These are phyloP conservation scores for Lepisosteus oculatus DNA, from an alignment of 2,113 vertebrate genomes.

Conservation along the genomic window DNA sequence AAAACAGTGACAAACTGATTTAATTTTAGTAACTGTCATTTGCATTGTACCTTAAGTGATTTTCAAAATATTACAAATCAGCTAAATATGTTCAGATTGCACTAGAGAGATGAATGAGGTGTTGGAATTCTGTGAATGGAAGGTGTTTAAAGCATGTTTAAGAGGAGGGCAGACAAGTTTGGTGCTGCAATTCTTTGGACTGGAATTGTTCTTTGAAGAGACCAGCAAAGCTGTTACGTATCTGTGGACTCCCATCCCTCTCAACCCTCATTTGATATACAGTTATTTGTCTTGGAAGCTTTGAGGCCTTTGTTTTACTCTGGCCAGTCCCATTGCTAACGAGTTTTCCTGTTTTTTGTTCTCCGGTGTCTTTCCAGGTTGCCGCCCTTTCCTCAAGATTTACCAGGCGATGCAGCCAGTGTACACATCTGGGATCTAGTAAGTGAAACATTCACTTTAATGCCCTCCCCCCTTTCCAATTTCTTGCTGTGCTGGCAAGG, in stretches of 20 bases:
- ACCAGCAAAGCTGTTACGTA: background rate
- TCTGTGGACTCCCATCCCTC: background rate
- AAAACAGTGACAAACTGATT: too few relatives aligned
- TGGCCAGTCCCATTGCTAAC: conserved; percentile 42
- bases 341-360: conserved; percentile 21
- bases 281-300: conserved; percentile 3
- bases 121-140: too few relatives aligned
- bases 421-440: conserved; percentile 98
- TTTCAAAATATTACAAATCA: too few relatives aligned
- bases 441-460: conserved; percentile 46
- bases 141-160: too few relatives aligned
- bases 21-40: too few relatives aligned
- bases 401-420: conserved; percentile 98
- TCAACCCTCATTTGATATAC: background rate
- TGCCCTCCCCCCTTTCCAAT: background rate
- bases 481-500: background rate
- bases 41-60: too few relatives aligned
- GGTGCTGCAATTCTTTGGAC: too few relatives aligned
- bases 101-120: too few relatives aligned
- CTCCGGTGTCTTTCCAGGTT: conserved; percentile 68
- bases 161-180: too few relatives aligned
- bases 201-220: background rate
- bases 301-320: background rate
- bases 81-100: background rate
- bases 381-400: conserved; percentile 95